Evolutionary conservation across 2,888 invertebrate species (phyloP), one percentile per base, ranked within the genome.

Genomic region (Calephelis perditalis): DNA sequence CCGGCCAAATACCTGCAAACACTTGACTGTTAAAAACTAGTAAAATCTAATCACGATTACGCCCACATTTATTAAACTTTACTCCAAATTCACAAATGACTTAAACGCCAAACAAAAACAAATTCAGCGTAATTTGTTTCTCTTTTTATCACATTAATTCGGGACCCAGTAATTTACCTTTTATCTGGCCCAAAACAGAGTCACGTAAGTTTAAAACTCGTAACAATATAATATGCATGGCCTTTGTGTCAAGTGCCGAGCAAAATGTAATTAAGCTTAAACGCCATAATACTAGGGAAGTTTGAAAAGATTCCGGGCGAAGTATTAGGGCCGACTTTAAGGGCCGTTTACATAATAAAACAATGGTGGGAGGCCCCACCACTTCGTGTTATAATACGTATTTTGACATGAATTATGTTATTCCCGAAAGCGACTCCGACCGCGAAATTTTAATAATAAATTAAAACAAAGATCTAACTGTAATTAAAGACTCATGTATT

Each of bases 381-480:
- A 67, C 67, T 68, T 72, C 66, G 64, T 67, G 67, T 65, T 63
- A 71, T 71, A 70, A 72, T 69, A 78, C 78, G 74, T 79, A 78
- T 79, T 82, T 77, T 77, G 77, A 75, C 75, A 74, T 78, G 76
- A 82, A 74, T 73, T 72, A 76, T 73, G 72, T 79, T 76, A 79
- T 79, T 77, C 77, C 73, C 76, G 75, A 79, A 79, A 81, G 75
- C 79, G 79, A 81, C 78, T 77, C 73, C 72, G 70, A 74, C 86
- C 84, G 79, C 85, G 69, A 80, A 84, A 88, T 86, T 86, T 87
- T 87, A 86, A 87, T 87, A 87, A 86, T 86, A 77, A 84, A 15
- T 15, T 15, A 15, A 15, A 15, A 15, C 15, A 15, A 15, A 15
- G 3, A 26, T 26, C 26, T 26, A 26, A 26, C 26, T 26, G 3